Evolutionary conservation across 2,888 invertebrate species (phyloP), one percentile per base, ranked within the genome.

Genomic region (Temnothorax unifasciatus): DNA sequence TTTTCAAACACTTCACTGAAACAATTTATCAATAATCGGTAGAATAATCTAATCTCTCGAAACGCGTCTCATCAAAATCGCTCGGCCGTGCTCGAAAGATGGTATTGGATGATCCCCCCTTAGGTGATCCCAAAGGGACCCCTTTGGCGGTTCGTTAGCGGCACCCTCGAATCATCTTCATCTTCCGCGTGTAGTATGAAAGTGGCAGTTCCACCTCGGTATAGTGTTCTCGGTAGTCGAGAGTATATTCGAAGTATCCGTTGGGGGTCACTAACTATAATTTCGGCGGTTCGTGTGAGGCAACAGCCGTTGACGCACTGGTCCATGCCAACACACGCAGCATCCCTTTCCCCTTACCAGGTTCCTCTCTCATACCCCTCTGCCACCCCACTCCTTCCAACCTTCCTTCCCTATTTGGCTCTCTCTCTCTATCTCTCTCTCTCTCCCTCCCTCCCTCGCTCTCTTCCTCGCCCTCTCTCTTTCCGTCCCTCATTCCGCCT

Each of bases 261-360:
- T 84, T 91, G 90, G 92, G 90, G 90, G 87, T 91, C 90, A 92
- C 93, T 93, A 93, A 94, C 93, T 93, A 94, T 94, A 94, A 94
- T 95, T 94, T 94, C 92, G 93, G 94, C 93, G 94, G 94, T 95
- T 94, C 95, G 94, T 94, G 92, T 93, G 94, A 94, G 95, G 94
- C 95, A 94, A 94, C 94, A 94, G 95, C 94, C 95, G 95, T 95
- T 95, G 95, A 95, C 95, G 95, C 95, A 95, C 95, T 95, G 95
- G 95, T 94, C 95, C 95, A 95, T 95, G 95, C 94, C 95, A 93
- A 95, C 94, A 95, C 95, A 94, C 94, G 94, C 94, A 93, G 93
- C 93, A 94, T 94, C 94, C 93, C 94, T 93, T 93, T 93, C 92
- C 92, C 94, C 93, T 89, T 89, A 88, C 90, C 92, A 75, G 90